Conservation (phyloP, 2,113 vertebrate genomes). For the Labrus mixtus region DNA sequence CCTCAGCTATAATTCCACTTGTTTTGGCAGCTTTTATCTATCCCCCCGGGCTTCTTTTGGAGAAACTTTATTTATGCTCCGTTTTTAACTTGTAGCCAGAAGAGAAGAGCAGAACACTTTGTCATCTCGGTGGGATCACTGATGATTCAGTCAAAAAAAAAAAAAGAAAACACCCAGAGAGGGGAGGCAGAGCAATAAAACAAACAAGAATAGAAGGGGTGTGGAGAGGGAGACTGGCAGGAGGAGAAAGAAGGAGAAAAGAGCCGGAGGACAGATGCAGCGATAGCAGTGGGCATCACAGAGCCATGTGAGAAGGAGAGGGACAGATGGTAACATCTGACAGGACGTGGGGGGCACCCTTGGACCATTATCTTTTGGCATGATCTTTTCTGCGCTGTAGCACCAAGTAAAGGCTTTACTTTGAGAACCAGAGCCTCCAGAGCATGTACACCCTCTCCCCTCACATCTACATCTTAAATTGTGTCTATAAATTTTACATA, state of each 20-base stretch:
- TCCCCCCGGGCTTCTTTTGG: constrained; percentile 27
- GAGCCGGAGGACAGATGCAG: constrained; percentile 57
- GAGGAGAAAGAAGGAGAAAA: constrained; percentile 55
- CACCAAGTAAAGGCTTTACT: constrained; percentile 27
- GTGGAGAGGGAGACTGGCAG: constrained; percentile 30
- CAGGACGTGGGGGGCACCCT: constrained; percentile 36
- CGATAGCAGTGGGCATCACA: constrained; percentile 53
- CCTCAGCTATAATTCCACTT: constrained; percentile 41
- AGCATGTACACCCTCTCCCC: not conserved
- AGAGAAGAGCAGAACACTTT: constrained; percentile 47
- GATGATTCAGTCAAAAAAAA: constrained; percentile 61
- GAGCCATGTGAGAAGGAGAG: constrained; percentile 37
- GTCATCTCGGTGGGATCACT: constrained; percentile 54
- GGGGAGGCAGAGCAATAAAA: constrained; percentile 55
- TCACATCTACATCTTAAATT: not conserved
- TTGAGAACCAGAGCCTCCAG: not conserved
- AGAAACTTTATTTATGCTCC: constrained; percentile 58
- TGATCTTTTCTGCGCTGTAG: constrained; percentile 26
- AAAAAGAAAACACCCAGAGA: constrained; percentile 24
- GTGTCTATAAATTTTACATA: too few species aligned
- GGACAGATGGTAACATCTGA: constrained; percentile 23
- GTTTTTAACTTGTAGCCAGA: constrained; percentile 40
- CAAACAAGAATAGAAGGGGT: constrained; percentile 55
- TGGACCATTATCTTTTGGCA: constrained; percentile 28
- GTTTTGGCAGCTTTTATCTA: constrained; percentile 63